phyloP scores from a whole-genome alignment of 2,113 vertebrate genomes.

The Pao palembangensis region DNA sequence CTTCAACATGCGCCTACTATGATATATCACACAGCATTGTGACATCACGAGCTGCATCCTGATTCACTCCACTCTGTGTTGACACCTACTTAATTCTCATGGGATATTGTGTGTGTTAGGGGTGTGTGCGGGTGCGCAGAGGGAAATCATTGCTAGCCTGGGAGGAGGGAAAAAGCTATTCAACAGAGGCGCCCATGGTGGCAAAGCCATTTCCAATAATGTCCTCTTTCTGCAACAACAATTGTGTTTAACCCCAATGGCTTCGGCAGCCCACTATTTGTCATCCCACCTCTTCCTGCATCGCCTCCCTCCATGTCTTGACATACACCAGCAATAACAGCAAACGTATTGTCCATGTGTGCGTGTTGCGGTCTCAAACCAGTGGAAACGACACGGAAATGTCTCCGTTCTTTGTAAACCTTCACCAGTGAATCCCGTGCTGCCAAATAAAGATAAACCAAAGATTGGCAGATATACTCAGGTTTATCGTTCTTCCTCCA shows the following conservation, averaged over 20 bases:
- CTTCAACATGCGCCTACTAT: conserved; percentile 42
- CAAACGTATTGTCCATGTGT: conserved; percentile 38
- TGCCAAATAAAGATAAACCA: background rate
- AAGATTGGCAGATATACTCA: too few species aligned
- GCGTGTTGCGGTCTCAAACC: conserved; percentile 11
- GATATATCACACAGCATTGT: conserved; percentile 20
- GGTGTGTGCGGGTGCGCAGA: conserved; percentile 9
- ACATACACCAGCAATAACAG: conserved; percentile 39
- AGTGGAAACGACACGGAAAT: background rate
- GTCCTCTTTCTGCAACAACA: conserved; percentile 75
- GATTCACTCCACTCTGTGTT: conserved; percentile 44
- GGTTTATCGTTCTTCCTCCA: too few species aligned
- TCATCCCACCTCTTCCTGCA: conserved; percentile 64
- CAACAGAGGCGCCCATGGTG: conserved; percentile 66
- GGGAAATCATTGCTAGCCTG: conserved; percentile 61
- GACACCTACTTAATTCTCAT: conserved; percentile 57
- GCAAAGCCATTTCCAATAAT: conserved; percentile 79
- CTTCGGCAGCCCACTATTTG: conserved; percentile 71
- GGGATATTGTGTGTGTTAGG: conserved; percentile 45
- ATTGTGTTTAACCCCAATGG: conserved; percentile 77
- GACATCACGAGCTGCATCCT: conserved; percentile 40
- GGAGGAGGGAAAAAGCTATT: conserved; percentile 67
- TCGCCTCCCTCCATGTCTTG: conserved; percentile 37
- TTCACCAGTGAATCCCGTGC: conserved; percentile 11
- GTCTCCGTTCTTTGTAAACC: background rate